phyloP scores from a whole-genome alignment of 2,113 vertebrate genomes.

The Alouatta palliata region DNA sequence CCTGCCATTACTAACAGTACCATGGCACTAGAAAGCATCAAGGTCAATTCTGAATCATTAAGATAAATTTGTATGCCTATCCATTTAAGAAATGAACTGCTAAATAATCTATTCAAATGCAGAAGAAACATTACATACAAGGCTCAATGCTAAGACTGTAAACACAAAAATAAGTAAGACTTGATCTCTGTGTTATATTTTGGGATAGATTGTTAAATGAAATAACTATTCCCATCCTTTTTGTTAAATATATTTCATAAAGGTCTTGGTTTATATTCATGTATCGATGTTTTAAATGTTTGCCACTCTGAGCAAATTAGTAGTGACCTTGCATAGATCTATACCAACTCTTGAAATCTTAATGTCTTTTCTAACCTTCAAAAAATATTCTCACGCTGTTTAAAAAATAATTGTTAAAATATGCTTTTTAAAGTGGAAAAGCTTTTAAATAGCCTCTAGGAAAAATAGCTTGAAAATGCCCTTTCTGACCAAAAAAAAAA shows the following conservation, averaged over 20 bases:
- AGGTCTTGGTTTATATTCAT: conserved; percentile 46
- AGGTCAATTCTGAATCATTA: conserved; percentile 6
- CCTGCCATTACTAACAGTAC: not conserved
- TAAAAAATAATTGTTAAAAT: conserved; percentile 59
- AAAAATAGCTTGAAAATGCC: not conserved
- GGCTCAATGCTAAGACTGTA: not conserved
- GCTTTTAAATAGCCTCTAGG: conserved; percentile 11
- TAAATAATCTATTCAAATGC: conserved; percentile 31
- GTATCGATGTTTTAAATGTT: conserved; percentile 38
- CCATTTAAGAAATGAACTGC: not conserved
- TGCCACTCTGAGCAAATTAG: conserved; percentile 60
- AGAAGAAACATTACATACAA: not conserved
- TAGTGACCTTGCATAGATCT: conserved; percentile 59
- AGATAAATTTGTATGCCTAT: not conserved
- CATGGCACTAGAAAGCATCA: not conserved
- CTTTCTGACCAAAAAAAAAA: not conserved
- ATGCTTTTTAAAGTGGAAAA: conserved; percentile 49
- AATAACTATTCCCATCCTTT: not conserved
- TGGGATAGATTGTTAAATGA: conserved; percentile 4
- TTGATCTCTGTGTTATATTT: conserved; percentile 6
- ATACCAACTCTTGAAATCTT: conserved; percentile 40
- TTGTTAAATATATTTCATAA: conserved; percentile 47
- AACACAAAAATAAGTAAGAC: not conserved
- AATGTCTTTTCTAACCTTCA: conserved; percentile 62
- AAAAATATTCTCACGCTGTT: conserved; percentile 42